These are phyloP conservation scores for Melitaea cinxia DNA, from an alignment of 1,140 invertebrate genomes.

Conservation along the genomic window DNA sequence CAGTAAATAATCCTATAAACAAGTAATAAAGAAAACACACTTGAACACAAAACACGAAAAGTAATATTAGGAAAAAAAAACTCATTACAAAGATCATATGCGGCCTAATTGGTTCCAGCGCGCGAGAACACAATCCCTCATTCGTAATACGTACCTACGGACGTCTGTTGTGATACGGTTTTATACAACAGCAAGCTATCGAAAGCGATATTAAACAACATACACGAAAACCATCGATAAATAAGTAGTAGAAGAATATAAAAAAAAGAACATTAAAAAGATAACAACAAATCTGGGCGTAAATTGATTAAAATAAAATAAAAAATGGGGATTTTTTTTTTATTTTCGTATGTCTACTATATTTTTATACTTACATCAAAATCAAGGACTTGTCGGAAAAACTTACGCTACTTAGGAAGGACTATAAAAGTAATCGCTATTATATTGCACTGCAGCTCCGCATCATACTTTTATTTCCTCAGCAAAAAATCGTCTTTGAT, in stretches of 20 bases:
- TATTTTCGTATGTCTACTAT: too few species aligned
- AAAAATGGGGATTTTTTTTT: too few species aligned
- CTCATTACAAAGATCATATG: conserved; percentile 59
- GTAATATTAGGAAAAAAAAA: conserved; percentile 57
- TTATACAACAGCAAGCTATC: conserved; percentile 11
- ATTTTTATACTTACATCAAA: too few species aligned
- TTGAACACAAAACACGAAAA: conserved; percentile 26
- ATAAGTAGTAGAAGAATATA: too few species aligned
- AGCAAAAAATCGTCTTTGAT: conserved; percentile 19
- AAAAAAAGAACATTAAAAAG: too few species aligned
- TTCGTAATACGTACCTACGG: conserved; percentile 38
- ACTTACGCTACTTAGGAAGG: neutral
- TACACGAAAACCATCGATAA: too few species aligned
- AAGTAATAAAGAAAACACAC: conserved; percentile 7
- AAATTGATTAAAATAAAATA: too few species aligned
- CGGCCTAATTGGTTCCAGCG: conserved; percentile 64
- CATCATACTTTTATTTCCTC: conserved; percentile 10
- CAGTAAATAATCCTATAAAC: neutral
- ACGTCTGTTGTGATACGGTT: conserved; percentile 14
- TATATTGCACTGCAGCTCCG: neutral
- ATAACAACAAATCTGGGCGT: too few species aligned
- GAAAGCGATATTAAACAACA: neutral
- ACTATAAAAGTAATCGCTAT: neutral
- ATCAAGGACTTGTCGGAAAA: too few species aligned
- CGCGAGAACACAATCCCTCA: conserved; percentile 65